Evolutionary conservation across 2,797 vertebrate genomes (phyloP), one percentile per base, ranked within the genome.

Genomic region (Aldrovandia affinis): DNA sequence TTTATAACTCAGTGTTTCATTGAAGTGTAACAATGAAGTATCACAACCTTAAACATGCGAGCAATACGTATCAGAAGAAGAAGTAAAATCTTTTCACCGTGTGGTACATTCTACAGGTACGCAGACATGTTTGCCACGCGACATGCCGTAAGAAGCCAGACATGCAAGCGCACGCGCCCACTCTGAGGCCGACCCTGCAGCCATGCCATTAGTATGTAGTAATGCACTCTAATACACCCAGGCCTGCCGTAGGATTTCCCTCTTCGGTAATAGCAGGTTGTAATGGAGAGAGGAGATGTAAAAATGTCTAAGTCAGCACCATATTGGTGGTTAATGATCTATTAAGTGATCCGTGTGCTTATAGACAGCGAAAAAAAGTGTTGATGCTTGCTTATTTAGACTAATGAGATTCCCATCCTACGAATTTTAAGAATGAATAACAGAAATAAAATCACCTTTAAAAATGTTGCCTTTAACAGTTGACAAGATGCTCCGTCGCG

Each of bases 271-370:
- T 95, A 94, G 93, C 92, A 89, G 87, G 91, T 89, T 91, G 90
- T 95, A 95, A 95, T 95, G 95, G 95, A 95, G 94, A 95, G 94
- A 92, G 87, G 92, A 93, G 92, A 95, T 93, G 94, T 94, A 92
- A 92, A 96, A 94, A 93, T 92, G 92, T 93, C 91, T 92, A 90
- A 94, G 95, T 96, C 95, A 96, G 95, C 95, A 96, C 91, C 94
- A 94, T 90, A 95, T 94, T 92, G 93, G 90, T 95, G 95, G 96
- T 97, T 97, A 97, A 97, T 97, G 95, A 96, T 97, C 96, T 97
- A 95, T 96, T 95, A 95, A 94, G 95, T 92, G 94, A 96, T 95
- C 91, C 88, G 89, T 90, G 94, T 92, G 95, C 95, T 96, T 96
- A 95, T 95, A 95, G 94, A 94, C 94, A 94, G 95, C 95, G 94